Evolutionary conservation across 2,113 vertebrate genomes (phyloP).

Genomic region (Neodon shergylaensis): DNA sequence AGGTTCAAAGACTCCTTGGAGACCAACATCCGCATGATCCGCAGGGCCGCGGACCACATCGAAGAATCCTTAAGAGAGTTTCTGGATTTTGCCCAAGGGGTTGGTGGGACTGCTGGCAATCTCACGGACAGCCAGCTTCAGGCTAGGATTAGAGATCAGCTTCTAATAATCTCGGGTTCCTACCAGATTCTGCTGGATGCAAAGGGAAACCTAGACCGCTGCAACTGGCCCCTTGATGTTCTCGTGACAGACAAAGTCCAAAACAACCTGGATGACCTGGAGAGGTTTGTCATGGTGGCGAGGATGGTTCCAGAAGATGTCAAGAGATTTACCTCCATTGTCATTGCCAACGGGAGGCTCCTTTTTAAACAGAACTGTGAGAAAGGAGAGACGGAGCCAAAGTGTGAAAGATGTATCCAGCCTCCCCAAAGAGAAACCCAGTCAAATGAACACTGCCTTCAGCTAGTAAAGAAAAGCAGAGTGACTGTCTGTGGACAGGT

Average conservation of each 20-base stretch:
- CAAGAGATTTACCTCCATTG: conserved; percentile 93
- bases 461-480: conserved; percentile 40
- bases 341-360: conserved; percentile 94
- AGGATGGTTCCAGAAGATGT: conserved; percentile 94
- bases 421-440: conserved; percentile 67
- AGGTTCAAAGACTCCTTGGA: conserved; percentile 89
- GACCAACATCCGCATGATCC: conserved; percentile 89
- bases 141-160: conserved; percentile 90
- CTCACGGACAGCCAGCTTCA: conserved; percentile 90
- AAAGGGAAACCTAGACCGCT: conserved; percentile 85
- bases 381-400: conserved; percentile 80
- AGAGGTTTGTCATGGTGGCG: conserved; percentile 94
- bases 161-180: conserved; percentile 89
- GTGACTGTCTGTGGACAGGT: conserved; percentile 88
- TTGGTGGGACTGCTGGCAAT: conserved; percentile 85
- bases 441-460: neutral
- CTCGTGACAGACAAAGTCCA: conserved; percentile 88
- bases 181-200: conserved; percentile 90
- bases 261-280: conserved; percentile 90
- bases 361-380: conserved; percentile 88
- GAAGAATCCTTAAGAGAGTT: conserved; percentile 88
- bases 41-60: conserved; percentile 85
- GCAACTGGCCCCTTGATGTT: conserved; percentile 88
- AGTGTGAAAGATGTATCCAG: conserved; percentile 52
- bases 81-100: conserved; percentile 87